phyloP scores from a whole-genome alignment of 92 coral and sea anemone species.

The Meandrina meandrites region DNA sequence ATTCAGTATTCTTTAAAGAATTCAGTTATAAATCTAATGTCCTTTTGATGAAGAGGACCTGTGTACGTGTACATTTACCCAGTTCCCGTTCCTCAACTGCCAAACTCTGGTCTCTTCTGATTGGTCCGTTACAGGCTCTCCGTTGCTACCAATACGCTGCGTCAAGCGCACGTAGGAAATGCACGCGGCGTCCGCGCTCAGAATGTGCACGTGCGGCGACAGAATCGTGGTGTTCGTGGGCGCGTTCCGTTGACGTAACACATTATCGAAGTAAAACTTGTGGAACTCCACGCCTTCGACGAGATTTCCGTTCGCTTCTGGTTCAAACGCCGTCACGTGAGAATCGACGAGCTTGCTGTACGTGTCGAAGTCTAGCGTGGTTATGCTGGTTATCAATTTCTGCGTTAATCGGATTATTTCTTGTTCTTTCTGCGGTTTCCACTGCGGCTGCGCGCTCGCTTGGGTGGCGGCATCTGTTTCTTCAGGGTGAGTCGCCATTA shows the following conservation, averaged over 20 bases:
- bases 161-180: slow-evolving; percentile 91
- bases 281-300: slow-evolving; percentile 94
- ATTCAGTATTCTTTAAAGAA: neutral
- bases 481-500: slow-evolving; percentile 56
- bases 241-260: slow-evolving; percentile 65
- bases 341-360: slow-evolving; percentile 85
- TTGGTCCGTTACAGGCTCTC: slow-evolving; percentile 72
- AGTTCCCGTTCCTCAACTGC: slow-evolving; percentile 84
- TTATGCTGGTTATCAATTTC: slow-evolving; percentile 86
- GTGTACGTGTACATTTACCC: slow-evolving; percentile 91
- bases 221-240: slow-evolving; percentile 92
- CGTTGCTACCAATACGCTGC: slow-evolving; percentile 69
- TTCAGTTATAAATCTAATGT: slow-evolving; percentile 8
- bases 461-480: slow-evolving; percentile 40
- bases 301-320: slow-evolving; percentile 83
- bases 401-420: slow-evolving; percentile 94
- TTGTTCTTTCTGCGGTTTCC: slow-evolving; percentile 66
- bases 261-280: slow-evolving; percentile 88
- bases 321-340: slow-evolving; percentile 83
- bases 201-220: slow-evolving; percentile 92
- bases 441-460: slow-evolving; percentile 20
- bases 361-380: slow-evolving; percentile 88
- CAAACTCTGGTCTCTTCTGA: slow-evolving; percentile 96
- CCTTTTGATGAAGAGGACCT: slow-evolving; percentile 57
- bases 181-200: slow-evolving; percentile 89